Conservation (phyloP, 1,140 invertebrate species). For the Caenorhabditis briggsae region DNA sequence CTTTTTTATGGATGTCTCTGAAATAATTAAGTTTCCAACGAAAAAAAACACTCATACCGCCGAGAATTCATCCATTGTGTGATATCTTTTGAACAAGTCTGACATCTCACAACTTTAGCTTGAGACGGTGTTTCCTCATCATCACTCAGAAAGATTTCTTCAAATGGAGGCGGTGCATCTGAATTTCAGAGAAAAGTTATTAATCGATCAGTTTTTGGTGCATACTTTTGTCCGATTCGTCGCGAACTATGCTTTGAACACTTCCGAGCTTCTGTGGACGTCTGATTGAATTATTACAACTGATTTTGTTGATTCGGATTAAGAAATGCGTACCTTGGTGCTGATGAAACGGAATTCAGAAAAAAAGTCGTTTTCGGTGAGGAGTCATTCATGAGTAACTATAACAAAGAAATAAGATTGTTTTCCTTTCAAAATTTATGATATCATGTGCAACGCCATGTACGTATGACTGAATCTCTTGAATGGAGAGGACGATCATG, state of each 20-base stretch:
- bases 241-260: constrained; percentile 20
- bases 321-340: constrained; percentile 5
- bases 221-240: constrained; percentile 19
- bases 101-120: background rate
- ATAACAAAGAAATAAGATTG: background rate
- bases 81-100: constrained; percentile 17
- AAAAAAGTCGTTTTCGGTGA: background rate
- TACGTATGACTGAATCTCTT: too few species aligned
- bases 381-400: constrained; percentile 19
- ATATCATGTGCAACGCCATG: too few species aligned
- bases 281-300: background rate
- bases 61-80: constrained; percentile 9
- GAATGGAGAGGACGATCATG: background rate
- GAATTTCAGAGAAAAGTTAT: background rate
- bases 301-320: background rate
- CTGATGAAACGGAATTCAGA: background rate
- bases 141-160: constrained; percentile 45
- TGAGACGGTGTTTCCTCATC: background rate
- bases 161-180: constrained; percentile 1
- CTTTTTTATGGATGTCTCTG: constrained; percentile 40
- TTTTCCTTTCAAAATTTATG: too few species aligned
- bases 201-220: background rate
- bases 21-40: background rate
- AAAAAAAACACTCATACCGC: background rate
- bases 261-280: constrained; percentile 18